These are phyloP conservation scores for Oscheius sp. DNA, from an alignment of 1,140 invertebrate species.

Conservation along the genomic window DNA sequence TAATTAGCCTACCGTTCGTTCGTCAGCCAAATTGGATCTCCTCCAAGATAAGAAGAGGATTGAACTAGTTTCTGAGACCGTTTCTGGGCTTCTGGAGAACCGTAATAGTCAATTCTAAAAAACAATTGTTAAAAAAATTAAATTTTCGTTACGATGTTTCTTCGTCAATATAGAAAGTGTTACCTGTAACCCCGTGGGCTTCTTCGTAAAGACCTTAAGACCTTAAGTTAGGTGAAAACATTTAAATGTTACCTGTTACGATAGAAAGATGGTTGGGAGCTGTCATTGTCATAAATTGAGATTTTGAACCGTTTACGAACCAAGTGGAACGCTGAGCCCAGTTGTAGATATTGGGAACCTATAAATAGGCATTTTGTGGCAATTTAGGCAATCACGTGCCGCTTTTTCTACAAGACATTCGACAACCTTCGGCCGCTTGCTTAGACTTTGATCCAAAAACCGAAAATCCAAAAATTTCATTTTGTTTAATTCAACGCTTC, in stretches of 20 bases:
- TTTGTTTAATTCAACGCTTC: no score
- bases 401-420: no score
- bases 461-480: no score
- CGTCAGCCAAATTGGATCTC: slow-evolving; percentile 30
- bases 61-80: not conserved
- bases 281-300: slow-evolving; percentile 31
- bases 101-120: slow-evolving; percentile 25
- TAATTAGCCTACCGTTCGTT: slow-evolving; percentile 15
- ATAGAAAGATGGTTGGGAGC: slow-evolving; percentile 37
- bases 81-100: slow-evolving; percentile 7
- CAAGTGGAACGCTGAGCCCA: slow-evolving; percentile 26
- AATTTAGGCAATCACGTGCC: no score
- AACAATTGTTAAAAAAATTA: not conserved
- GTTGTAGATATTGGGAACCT: slow-evolving; percentile 28
- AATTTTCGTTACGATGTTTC: not conserved
- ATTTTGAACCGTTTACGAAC: slow-evolving; percentile 24
- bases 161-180: slow-evolving; percentile 17
- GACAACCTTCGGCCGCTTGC: no score
- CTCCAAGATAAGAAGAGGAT: slow-evolving; percentile 5
- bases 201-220: slow-evolving; percentile 21
- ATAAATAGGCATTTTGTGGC: no score
- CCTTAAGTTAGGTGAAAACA: not conserved
- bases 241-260: not conserved
- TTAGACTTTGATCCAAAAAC: no score
- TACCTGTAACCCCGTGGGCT: slow-evolving; percentile 25